These are phyloP conservation scores for Drosophila novamexicana DNA, from an alignment of 1,140 invertebrate species.

Conservation along the genomic window DNA sequence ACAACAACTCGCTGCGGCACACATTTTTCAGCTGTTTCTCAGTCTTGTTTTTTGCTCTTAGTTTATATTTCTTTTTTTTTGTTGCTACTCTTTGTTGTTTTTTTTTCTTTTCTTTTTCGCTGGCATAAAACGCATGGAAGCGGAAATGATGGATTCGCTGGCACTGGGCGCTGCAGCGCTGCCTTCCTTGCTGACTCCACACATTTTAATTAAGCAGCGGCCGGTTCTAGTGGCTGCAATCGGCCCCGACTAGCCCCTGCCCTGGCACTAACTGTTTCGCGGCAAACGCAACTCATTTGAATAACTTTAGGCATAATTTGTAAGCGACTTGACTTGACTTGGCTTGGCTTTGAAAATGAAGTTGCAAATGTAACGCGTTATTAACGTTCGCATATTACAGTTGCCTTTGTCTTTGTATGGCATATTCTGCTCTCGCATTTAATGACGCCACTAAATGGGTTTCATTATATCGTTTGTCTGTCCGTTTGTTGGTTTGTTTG, in stretches of 20 bases:
- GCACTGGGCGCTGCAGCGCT: slow-evolving; percentile 49
- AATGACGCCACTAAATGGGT: slow-evolving; percentile 83
- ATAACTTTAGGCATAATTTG: slow-evolving; percentile 82
- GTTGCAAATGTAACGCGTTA: slow-evolving; percentile 83
- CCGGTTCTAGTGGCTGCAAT: slow-evolving; percentile 77
- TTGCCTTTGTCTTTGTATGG: slow-evolving; percentile 48
- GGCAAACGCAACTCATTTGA: slow-evolving; percentile 76
- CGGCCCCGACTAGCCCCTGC: slow-evolving; percentile 7
- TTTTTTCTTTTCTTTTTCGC: slow-evolving; percentile 58
- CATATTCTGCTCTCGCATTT: slow-evolving; percentile 47
- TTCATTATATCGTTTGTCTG: slow-evolving; percentile 75
- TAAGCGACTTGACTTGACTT: slow-evolving; percentile 74
- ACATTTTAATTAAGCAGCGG: slow-evolving; percentile 82
- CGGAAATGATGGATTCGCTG: slow-evolving; percentile 83
- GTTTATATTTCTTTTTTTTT: slow-evolving; percentile 32
- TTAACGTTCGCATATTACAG: slow-evolving; percentile 76
- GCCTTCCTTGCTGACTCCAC: slow-evolving; percentile 70
- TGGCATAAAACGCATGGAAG: slow-evolving; percentile 79
- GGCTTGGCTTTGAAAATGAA: slow-evolving; percentile 57
- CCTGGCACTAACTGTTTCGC: slow-evolving; percentile 53
- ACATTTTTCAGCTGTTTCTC: slow-evolving; percentile 81
- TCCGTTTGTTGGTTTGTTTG: slow-evolving; percentile 45
- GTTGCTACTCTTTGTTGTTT: slow-evolving; percentile 25
- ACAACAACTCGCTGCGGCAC: slow-evolving; percentile 31
- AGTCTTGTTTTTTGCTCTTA: slow-evolving; percentile 43